Evolutionary conservation across 2,888 invertebrate genomes (phyloP).

Genomic region (Trisateles emortualis): DNA sequence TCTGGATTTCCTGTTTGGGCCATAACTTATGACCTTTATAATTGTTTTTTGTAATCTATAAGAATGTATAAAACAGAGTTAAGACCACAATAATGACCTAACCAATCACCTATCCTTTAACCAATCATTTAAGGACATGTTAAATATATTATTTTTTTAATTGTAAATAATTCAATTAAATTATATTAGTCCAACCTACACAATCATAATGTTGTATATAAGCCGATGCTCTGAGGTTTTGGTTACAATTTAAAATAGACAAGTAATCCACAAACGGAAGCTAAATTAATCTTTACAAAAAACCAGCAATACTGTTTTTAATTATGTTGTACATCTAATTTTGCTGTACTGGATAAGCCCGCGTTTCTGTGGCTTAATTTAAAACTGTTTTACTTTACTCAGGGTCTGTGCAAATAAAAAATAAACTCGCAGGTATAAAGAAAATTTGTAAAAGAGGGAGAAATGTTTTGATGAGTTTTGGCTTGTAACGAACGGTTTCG

Average conservation of each 20-base stretch:
- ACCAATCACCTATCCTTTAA: too few species aligned
- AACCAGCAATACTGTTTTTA: constrained; percentile 33
- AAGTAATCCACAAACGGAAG: constrained; percentile 13
- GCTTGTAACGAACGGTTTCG: constrained; percentile 29
- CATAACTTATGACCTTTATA: too few species aligned
- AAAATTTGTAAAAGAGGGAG: constrained; percentile 39
- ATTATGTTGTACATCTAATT: constrained; percentile 44
- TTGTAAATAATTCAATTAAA: too few species aligned
- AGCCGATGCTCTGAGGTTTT: background rate
- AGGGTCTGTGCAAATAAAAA: constrained; percentile 49
- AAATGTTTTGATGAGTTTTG: constrained; percentile 52
- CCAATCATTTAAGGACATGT: too few species aligned
- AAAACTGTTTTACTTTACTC: constrained; percentile 50
- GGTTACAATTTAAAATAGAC: background rate
- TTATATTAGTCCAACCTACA: too few species aligned
- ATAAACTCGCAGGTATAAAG: constrained; percentile 39
- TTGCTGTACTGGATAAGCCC: constrained; percentile 36
- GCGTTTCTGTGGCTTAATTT: constrained; percentile 49
- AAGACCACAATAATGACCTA: too few species aligned
- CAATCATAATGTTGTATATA: background rate
- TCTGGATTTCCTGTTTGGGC: too few species aligned
- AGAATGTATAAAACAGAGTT: too few species aligned
- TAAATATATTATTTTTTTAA: too few species aligned
- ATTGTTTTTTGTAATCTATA: too few species aligned
- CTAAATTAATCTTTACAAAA: constrained; percentile 20